A percentile compares a stretch with the other conserved stretches of the same genome.
These are phyloP conservation scores for Morinoia aosen DNA, from an alignment of 2,888 invertebrate genomes.

Conservation along the genomic window DNA sequence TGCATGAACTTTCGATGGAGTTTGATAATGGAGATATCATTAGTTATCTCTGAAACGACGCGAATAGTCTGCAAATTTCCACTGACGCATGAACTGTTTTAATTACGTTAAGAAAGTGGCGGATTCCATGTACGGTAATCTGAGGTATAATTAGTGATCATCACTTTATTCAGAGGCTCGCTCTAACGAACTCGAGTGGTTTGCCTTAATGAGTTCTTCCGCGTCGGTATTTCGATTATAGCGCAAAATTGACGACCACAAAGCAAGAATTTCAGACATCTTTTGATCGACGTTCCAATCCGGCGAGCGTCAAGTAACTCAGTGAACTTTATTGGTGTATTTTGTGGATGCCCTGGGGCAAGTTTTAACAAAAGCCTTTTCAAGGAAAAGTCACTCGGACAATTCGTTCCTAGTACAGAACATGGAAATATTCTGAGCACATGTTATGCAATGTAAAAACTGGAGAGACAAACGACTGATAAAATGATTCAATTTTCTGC, in stretches of 20 bases:
- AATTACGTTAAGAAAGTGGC: slow-evolving; percentile 13
- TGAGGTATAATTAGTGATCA: slow-evolving; percentile 27
- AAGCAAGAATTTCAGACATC: slow-evolving; percentile 48
- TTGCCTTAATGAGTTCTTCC: slow-evolving; percentile 31
- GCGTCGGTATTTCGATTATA: slow-evolving; percentile 43
- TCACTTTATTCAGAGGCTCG: neutral
- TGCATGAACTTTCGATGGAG: neutral
- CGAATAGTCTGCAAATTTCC: neutral
- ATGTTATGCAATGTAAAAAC: neutral
- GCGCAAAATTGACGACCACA: slow-evolving; percentile 23
- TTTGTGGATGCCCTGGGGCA: neutral
- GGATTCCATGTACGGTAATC: neutral
- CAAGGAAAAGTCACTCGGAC: neutral
- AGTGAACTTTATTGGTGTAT: slow-evolving; percentile 38
- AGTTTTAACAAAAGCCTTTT: neutral
- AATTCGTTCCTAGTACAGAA: neutral
- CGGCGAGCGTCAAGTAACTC: slow-evolving; percentile 35
- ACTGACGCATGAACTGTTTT: neutral
- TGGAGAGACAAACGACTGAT: neutral
- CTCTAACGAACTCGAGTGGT: slow-evolving; percentile 24
- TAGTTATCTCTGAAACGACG: neutral
- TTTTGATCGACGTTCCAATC: slow-evolving; percentile 38
- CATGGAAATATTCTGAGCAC: neutral
- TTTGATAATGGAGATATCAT: neutral
- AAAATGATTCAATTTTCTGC: too few relatives aligned